Evolutionary conservation across 2,888 invertebrate species (phyloP), one percentile per base, ranked within the genome.

Genomic region (Chloroclysta siterata): DNA sequence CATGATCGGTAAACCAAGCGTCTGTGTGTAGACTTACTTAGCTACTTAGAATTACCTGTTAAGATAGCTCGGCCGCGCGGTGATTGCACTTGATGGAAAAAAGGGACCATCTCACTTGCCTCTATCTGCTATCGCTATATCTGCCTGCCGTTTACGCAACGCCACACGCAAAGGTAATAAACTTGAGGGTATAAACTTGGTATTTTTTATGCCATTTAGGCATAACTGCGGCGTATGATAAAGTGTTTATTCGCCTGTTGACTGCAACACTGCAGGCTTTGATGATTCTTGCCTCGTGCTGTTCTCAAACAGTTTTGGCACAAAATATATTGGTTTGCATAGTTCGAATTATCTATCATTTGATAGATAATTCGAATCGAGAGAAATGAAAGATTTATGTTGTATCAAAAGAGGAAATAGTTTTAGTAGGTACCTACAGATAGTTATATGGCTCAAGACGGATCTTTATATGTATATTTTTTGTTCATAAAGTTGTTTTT

Each of bases 71-170:
- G 22, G 60, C 54, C 8, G 33, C 44, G 59, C 70, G 72, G 72
- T 70, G 72, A 72, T 72, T 72, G 72, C 70, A 69, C 72, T 66
- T 70, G 68, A 68, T 70, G 68, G 66, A 66, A 71, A 71, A 69
- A 72, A 70, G 70, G 69, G 70, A 69, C 63, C 68, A 58, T 60
- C 60, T 55, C 55, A 61, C 33, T 33, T 53, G 57, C 60, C 55
- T 57, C 65, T 15, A 41, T 41, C 41, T n/a, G 48, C 46, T 46
- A 53, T 60, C 60, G 36, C 44, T 50, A 56, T 56, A 53, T 51
- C 51, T 48, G 42, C 42, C 14, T 60, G 47, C 53, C 29, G 51
- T 61, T 61, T 58, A 52, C 61, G 41, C 58, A 58, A 54, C 41
- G 17, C 47, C 5, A n/a, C 36, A 52, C 47, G 50, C 55, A 48